Base-by-base conservation (phyloP, 2,888 invertebrate species). In the Pheosia gnoma region DNA sequence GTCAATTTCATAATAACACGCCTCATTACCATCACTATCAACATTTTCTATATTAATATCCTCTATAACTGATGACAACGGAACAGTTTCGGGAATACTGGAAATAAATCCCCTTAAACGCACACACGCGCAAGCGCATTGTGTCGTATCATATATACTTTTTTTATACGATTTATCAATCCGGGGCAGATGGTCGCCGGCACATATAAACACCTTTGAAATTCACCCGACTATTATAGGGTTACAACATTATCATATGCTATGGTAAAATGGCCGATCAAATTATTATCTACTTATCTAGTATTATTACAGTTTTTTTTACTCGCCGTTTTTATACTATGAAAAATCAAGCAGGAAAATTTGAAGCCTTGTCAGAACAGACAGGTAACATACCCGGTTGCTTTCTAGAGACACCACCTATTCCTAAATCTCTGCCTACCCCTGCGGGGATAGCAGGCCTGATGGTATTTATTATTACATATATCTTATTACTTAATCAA, bases 151-250 rank as follows among this genome's bases (percentile, higher is more conserved):
- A 39, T 55, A 80, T 76, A 79, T 54, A 80, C 75, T 83, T 86
- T 91, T 92, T 93, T 93, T 92, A 92, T 87, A 88, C 86, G 86
- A 86, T 92, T 88, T 90, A 91, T 90, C 91, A 92, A 90, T 89
- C 83, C 83, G 82, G 83, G 86, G 87, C 93, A 93, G 93, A 93
- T 93, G 93, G 89, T 82, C 85, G 69, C 75, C 70, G 78, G 80
- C 84, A 80, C 90, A 88, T 76, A 89, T 91, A 91, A 88, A 90
- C 89, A 91, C 89, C 88, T 90, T 90, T 87, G 81, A 87, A 90
- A 89, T 84, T 83, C 86, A 88, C 83, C 87, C 88, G 79, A 79
- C 87, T 82, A 88, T 87, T 87, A 85, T 87, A 87, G 88, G 91
- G 92, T 89, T 89, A 89, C 87, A 86, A 83, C 77, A 88, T 91